These are phyloP conservation scores for Pluvialis apricaria DNA, from an alignment of 2,113 vertebrate genomes.

Conservation along the genomic window DNA sequence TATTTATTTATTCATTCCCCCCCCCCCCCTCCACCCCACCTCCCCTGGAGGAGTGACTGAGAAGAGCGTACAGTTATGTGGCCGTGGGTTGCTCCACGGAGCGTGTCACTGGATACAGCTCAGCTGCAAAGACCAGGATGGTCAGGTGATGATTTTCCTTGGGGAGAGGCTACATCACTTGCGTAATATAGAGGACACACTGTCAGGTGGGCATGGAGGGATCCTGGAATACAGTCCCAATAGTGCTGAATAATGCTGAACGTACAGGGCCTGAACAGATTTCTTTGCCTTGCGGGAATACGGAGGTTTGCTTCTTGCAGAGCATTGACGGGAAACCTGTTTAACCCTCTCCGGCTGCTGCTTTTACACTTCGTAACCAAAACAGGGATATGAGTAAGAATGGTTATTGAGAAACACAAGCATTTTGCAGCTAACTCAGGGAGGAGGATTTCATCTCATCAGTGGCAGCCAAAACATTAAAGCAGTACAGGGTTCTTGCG, in stretches of 20 bases:
- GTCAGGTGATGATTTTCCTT: conserved; percentile 23
- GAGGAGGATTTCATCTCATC: neutral
- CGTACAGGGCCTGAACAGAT: neutral
- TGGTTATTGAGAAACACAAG: neutral
- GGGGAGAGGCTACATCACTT: conserved; percentile 25
- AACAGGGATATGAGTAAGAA: neutral
- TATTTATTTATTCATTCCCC: neutral
- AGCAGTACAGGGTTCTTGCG: neutral
- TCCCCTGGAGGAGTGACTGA: conserved; percentile 13
- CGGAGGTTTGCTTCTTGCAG: neutral
- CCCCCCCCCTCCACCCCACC: no score
- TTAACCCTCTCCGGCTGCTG: conserved; percentile 34
- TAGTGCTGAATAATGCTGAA: conserved; percentile 49
- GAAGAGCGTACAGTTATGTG: conserved; percentile 41
- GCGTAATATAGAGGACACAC: conserved; percentile 22
- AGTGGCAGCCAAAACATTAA: neutral
- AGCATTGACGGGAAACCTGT: conserved; percentile 8
- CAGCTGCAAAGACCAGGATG: conserved; percentile 38
- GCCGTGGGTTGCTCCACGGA: conserved; percentile 15
- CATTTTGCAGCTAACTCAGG: neutral
- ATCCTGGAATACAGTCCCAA: neutral
- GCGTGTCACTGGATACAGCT: conserved; percentile 15
- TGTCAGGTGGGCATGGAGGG: conserved; percentile 57
- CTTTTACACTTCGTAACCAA: conserved; percentile 20
- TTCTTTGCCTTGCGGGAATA: neutral